A percentile compares a stretch with the other conserved stretches of the same genome.
phyloP scores from a whole-genome alignment of 2,113 vertebrate species.

The Phoenicopterus ruber region DNA sequence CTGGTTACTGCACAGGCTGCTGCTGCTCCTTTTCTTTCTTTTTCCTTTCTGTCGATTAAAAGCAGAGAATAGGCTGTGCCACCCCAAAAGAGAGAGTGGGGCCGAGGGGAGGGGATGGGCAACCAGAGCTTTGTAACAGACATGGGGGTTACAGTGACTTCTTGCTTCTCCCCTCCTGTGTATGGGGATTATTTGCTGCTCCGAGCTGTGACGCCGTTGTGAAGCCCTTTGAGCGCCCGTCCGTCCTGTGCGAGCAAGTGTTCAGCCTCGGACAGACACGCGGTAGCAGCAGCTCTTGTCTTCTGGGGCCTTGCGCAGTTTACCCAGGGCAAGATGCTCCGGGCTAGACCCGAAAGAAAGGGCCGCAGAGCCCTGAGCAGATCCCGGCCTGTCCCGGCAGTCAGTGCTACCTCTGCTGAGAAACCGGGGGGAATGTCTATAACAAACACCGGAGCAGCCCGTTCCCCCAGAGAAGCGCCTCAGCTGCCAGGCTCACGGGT shows the following conservation, averaged over 20 bases:
- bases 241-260: fast-evolving
- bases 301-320: not conserved
- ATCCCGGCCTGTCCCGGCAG: fast-evolving
- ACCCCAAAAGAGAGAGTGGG: not conserved
- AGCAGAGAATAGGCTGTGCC: not conserved
- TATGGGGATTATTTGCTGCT: not conserved
- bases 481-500: fast-evolving
- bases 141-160: not conserved
- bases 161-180: not conserved
- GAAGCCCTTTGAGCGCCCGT: fast-evolving
- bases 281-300: not conserved
- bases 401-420: not conserved
- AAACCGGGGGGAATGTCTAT: fast-evolving
- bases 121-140: not conserved
- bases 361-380: not conserved
- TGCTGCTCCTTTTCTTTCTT: not conserved
- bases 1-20: not conserved
- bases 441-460: not conserved
- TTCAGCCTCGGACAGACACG: fast-evolving
- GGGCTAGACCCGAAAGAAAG: not conserved
- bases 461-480: not conserved
- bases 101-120: not conserved
- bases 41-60: not conserved
- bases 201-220: fast-evolving
- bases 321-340: not conserved